phyloP scores from a whole-genome alignment of 2,888 invertebrate genomes.

The Cryptophagus acutangulus region DNA sequence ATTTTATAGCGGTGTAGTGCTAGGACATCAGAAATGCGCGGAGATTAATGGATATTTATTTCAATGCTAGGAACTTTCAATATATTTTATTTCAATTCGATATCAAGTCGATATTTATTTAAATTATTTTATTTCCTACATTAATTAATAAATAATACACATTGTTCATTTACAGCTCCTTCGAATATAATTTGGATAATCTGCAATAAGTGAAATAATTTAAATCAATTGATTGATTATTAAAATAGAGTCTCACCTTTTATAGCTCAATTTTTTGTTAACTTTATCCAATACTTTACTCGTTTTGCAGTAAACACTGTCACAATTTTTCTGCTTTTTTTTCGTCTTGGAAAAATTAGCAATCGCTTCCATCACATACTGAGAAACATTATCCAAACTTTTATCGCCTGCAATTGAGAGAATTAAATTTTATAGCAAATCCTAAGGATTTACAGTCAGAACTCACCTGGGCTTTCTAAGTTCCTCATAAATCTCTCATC shows the following conservation, averaged over 20 bases:
- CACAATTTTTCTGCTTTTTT: conserved; percentile 33
- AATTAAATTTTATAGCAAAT: not conserved
- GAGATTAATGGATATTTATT: too few relatives aligned
- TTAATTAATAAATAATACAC: not conserved
- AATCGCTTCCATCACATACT: conserved; percentile 10
- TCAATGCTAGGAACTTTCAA: too few relatives aligned
- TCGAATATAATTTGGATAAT: conserved; percentile 1
- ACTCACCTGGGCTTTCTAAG: not conserved
- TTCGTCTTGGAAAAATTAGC: conserved; percentile 11
- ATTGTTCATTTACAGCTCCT: not conserved
- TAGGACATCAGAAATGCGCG: too few relatives aligned
- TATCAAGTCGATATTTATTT: too few relatives aligned
- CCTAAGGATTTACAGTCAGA: not conserved
- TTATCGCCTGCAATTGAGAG: conserved; percentile 9
- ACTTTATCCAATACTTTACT: not conserved
- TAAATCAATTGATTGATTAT: not conserved
- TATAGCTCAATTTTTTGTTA: conserved; percentile 1
- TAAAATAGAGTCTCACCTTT: conserved; percentile 8
- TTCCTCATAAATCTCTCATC: conserved; percentile 1
- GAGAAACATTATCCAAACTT: conserved; percentile 4
- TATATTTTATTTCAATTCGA: too few relatives aligned
- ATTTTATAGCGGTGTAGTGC: too few relatives aligned
- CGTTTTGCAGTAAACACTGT: conserved; percentile 4
- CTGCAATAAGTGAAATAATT: not conserved
- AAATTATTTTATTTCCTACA: too few relatives aligned